phyloP scores from a whole-genome alignment of 2,113 vertebrate genomes.

The Camelus dromedarius region DNA sequence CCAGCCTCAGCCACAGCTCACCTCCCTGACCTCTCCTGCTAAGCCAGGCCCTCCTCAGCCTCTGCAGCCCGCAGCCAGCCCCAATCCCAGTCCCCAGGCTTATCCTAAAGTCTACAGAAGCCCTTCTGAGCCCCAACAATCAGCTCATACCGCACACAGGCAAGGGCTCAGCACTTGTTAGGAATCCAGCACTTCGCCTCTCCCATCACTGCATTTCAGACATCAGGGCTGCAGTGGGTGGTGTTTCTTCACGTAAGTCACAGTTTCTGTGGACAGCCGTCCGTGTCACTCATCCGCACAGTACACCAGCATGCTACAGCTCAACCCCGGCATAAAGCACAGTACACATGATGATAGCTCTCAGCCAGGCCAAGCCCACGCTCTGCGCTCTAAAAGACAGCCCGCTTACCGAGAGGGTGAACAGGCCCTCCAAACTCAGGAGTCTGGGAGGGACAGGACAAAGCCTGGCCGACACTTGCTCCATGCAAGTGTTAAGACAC shows the following conservation, averaged over 20 bases:
- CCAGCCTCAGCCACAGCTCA: background rate
- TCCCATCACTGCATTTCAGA: background rate
- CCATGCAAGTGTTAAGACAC: background rate
- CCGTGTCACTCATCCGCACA: background rate
- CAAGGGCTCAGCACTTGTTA: background rate
- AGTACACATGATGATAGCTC: background rate
- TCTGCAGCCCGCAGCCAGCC: background rate
- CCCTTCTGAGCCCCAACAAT: background rate
- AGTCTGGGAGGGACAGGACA: background rate
- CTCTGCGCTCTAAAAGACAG: background rate
- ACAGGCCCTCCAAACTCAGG: slow-evolving; percentile 12
- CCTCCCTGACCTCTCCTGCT: background rate
- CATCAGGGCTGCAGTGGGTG: background rate
- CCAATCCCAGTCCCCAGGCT: background rate
- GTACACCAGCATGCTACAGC: background rate
- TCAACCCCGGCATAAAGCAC: background rate
- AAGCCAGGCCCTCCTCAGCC: background rate
- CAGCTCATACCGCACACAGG: fast-evolving
- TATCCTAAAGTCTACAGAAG: background rate
- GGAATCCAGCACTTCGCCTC: background rate
- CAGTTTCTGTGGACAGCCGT: slow-evolving; percentile 8
- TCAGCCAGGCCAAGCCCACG: background rate
- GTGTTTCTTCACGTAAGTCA: background rate
- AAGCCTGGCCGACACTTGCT: background rate
- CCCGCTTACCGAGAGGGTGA: background rate